Base-by-base conservation (phyloP, 2,888 invertebrate genomes). In the Strigamia maritima region DNA sequence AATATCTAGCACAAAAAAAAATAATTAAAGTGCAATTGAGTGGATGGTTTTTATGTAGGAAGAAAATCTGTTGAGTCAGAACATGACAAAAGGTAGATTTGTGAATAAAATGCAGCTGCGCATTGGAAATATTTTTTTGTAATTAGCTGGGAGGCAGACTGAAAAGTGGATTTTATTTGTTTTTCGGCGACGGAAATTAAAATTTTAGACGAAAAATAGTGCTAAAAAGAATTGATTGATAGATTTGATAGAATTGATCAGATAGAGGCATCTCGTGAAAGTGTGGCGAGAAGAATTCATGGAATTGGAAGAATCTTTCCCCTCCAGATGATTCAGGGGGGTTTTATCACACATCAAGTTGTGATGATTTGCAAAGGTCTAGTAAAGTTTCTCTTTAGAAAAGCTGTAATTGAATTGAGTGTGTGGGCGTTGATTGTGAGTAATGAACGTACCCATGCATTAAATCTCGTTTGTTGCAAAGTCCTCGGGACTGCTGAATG, bases 341-440 rank as follows among this genome's bases (percentile, higher is more conserved):
- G 65, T 65, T 28, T 65, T 65, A 65, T 65, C 65, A 65, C 49
- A 65, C 65, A 65, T 16, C 28, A 65, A n/a, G 49, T 49, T 65
- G 6, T 65, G 65, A 65, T 65, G 65, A 65, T 28, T 65, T 65
- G 24, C 65, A 65, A 65, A 26, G 65, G 65, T 65, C 65, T 65
- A 4, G 65, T 65, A 65, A 65, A 65, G 65, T 65, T 65, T 65
- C 65, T 65, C 65, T 65, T 65, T 65, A 65, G 65, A 65, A 65
- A 65, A 65, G 24, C 49, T 26, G 65, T 65, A 65, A 65, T 65
- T 65, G 65, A 65, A 65, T 65, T 65, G 65, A 2, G 65, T 2
- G 26, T 60, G 60, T 60, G 65, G 24, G 24, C 24, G 65, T 26
- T 65, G 65, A 65, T 65, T 65, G 65, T 65, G 65, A 24, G 65